A percentile compares a stretch with the other conserved stretches of the same genome.
Evolutionary conservation across 2,888 invertebrate genomes (phyloP).

Genomic region (Metopia argyrocephala): DNA sequence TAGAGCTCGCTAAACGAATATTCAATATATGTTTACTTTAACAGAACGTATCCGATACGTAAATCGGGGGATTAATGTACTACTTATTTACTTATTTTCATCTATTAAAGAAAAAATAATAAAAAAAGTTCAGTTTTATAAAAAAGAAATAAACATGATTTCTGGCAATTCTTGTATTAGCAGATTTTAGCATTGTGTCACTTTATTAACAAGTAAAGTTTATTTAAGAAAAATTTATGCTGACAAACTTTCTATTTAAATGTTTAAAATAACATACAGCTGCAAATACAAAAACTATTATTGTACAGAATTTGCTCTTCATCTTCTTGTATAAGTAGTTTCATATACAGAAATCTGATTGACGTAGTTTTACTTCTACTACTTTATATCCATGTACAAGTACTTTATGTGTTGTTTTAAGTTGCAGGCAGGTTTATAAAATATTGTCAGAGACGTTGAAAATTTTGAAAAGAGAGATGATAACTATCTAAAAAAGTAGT

Average conservation of each 20-base stretch:
- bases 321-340: not conserved
- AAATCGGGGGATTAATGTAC: too few species aligned
- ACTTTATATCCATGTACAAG: not conserved
- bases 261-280: constrained; percentile 1
- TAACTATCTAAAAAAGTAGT: too few species aligned
- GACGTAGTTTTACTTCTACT: not conserved
- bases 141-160: not conserved
- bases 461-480: not conserved
- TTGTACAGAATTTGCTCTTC: not conserved
- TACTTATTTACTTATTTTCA: too few species aligned
- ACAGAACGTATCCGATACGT: too few species aligned
- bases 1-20: too few species aligned
- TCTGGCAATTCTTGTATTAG: not conserved
- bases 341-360: not conserved
- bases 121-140: not conserved
- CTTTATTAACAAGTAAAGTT: constrained; percentile 3
- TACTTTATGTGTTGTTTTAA: not conserved
- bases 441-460: not conserved
- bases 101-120: not conserved
- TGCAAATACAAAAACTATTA: not conserved
- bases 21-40: too few species aligned
- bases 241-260: not conserved
- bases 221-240: not conserved
- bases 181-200: not conserved
- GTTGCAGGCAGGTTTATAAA: not conserved